These are phyloP conservation scores for Bombus breviceps DNA, from an alignment of 1,140 invertebrate genomes.

Conservation along the genomic window DNA sequence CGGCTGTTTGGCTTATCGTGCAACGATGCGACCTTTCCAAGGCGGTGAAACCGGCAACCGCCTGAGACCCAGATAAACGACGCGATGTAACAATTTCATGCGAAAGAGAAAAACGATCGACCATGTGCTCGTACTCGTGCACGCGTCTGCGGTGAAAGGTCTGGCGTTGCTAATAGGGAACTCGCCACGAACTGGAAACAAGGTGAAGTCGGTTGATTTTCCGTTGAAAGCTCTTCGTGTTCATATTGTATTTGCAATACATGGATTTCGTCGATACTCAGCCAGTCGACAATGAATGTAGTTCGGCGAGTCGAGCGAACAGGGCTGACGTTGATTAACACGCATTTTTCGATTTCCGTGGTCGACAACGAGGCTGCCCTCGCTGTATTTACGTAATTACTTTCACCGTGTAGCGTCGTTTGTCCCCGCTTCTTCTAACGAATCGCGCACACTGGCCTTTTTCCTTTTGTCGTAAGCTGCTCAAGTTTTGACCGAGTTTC, in stretches of 20 bases:
- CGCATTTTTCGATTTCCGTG: constrained; percentile 32
- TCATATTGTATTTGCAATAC: neutral
- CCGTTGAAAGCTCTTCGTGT: neutral
- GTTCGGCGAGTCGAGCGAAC: neutral
- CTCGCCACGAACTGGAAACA: constrained; percentile 5
- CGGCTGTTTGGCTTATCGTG: constrained; percentile 35
- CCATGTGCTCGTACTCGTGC: neutral
- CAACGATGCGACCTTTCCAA: constrained; percentile 52
- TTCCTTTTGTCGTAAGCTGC: neutral
- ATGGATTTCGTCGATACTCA: too few relatives aligned
- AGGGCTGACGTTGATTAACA: constrained; percentile 40
- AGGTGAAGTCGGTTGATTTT: constrained; percentile 20
- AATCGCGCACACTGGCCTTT: neutral
- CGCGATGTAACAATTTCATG: constrained; percentile 55
- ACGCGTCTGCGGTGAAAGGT: constrained; percentile 41
- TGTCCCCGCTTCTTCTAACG: constrained; percentile 30
- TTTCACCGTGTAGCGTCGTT: constrained; percentile 40
- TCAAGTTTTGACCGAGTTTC: neutral
- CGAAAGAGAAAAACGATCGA: constrained; percentile 28
- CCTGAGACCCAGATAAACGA: constrained; percentile 32
- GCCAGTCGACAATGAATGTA: neutral
- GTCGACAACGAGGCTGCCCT: neutral
- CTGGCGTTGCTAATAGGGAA: constrained; percentile 31
- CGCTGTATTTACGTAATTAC: constrained; percentile 53
- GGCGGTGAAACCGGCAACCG: constrained; percentile 40